These are phyloP conservation scores for Drosophila lowei DNA, from an alignment of 1,140 invertebrate genomes.

Conservation along the genomic window DNA sequence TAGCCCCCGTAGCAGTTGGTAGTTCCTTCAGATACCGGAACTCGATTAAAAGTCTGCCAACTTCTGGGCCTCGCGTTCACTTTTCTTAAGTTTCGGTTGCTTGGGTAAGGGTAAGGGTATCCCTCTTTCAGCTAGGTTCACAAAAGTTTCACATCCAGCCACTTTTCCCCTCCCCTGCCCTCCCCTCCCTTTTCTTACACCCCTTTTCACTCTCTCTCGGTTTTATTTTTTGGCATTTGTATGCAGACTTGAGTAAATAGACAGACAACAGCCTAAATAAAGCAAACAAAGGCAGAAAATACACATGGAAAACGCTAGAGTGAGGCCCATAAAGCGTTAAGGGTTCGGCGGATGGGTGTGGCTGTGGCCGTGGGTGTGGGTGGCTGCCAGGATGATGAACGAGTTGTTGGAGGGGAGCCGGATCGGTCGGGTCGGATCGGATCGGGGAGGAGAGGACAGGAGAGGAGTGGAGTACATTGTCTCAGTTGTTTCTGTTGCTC, in stretches of 20 bases:
- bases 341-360: not conserved
- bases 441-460: not conserved
- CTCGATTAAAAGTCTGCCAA: constrained; percentile 24
- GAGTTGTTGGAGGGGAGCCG: constrained; percentile 3
- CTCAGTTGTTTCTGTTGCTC: constrained; percentile 54
- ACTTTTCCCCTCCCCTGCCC: no score
- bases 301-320: constrained; percentile 31
- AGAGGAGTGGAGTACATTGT: not conserved
- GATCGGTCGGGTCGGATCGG: not conserved
- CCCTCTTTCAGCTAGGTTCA: not conserved
- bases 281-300: constrained; percentile 62
- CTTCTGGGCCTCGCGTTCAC: not conserved
- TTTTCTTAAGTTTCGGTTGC: no score
- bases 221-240: constrained; percentile 46
- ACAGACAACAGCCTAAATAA: constrained; percentile 69
- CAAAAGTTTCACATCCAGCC: not conserved
- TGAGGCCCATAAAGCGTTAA: constrained; percentile 42
- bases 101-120: constrained; percentile 8
- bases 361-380: no score
- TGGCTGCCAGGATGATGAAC: constrained; percentile 16
- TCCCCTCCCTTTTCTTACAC: not conserved
- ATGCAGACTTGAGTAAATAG: constrained; percentile 66
- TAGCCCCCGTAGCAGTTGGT: not conserved
- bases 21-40: constrained; percentile 15
- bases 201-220: constrained; percentile 20